Evolutionary conservation across 1,140 invertebrate genomes (phyloP), one percentile per base, ranked within the genome.

Genomic region (Epicauta chinensis): DNA sequence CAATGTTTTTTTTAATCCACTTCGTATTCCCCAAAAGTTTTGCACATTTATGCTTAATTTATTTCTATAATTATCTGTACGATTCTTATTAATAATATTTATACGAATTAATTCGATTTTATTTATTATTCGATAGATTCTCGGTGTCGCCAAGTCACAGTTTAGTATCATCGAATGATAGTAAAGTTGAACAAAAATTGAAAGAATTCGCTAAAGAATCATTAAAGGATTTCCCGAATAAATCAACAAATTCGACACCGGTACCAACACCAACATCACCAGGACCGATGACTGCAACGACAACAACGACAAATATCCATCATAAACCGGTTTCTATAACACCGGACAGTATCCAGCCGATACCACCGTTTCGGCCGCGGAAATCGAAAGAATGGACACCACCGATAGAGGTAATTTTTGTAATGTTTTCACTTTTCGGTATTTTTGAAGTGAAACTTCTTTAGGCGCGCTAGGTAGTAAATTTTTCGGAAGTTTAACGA

Each of bases 321-420:
- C 38, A 65, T 67, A 55, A 64, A 61, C 17, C 55, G 50, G 48
- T 67, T 52, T 57, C 72, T 61, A 64, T 71, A 62, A 60, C 74
- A 63, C 55, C 72, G 60, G 64, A 75, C 69, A 65, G 62, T 42
- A 71, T 68, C 63, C 73, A 66, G 67, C 72, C 74, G 61, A 79
- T 78, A 60, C 77, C 77, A 32, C 75, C 76, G 13, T 78, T 71
- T 60, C 71, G 67, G 62, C 71, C 74, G 9, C 69, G 73, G 38
- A 77, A 77, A 60, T 76, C 77, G 2, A 75, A 70, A 30, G 74
- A 77, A 58, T 73, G 73, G 64, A 52, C 60, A 40, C 65, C 68
- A 40, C 62, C 67, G 4, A 23, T 7, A 54, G 63, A 68, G 31
- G 60, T 57, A 48, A 51, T 29, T 30, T 30, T 30, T 30, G 10